phyloP scores from a whole-genome alignment of 1,140 invertebrate genomes.

The Panulirus ornatus region DNA sequence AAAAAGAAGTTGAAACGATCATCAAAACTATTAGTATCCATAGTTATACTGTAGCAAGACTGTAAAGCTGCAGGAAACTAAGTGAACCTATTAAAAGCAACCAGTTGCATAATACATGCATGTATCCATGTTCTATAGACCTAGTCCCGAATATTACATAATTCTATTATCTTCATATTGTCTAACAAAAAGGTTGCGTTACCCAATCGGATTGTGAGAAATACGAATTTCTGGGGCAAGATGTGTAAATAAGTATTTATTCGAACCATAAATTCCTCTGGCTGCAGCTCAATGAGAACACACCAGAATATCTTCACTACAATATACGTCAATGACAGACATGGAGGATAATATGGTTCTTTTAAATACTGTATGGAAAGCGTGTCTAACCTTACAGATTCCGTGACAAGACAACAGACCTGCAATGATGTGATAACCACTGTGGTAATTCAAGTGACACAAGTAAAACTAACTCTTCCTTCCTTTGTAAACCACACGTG shows the following conservation, averaged over 20 bases:
- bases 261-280: background rate
- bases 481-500: too few species aligned
- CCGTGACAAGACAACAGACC: too few species aligned
- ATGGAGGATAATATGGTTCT: background rate
- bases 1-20: too few species aligned
- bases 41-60: too few species aligned
- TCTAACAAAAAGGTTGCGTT: too few species aligned
- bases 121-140: constrained; percentile 10
- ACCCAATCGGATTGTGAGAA: too few species aligned
- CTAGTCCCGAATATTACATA: background rate
- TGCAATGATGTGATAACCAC: background rate
- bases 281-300: background rate
- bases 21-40: too few species aligned
- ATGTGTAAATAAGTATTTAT: background rate
- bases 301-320: background rate
- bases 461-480: too few species aligned
- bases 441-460: too few species aligned
- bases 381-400: background rate
- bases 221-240: too few species aligned
- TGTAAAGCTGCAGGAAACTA: too few species aligned
- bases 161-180: background rate
- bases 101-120: background rate
- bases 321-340: background rate
- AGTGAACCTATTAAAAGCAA: too few species aligned
- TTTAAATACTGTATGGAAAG: background rate